Evolutionary conservation across 1,140 invertebrate genomes (phyloP).

Genomic region (Lutraria rhynchaena): DNA sequence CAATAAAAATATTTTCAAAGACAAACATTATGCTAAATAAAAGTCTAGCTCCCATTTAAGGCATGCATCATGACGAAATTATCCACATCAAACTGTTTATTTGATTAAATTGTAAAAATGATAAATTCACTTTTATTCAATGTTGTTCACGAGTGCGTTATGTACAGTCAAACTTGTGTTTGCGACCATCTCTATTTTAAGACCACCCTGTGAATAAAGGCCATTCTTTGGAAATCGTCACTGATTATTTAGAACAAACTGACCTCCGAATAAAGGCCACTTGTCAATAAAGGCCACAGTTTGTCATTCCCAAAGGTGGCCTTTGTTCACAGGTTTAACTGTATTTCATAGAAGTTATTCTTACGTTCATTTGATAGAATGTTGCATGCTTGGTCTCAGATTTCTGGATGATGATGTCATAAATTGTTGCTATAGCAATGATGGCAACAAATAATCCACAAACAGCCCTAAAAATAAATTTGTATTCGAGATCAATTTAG

Average conservation of each 20-base stretch:
- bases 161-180: no score
- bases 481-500: no score
- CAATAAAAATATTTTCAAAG: no score
- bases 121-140: neutral
- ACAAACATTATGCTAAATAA: neutral
- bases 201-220: no score
- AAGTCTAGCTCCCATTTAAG: neutral
- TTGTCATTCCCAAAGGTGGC: no score
- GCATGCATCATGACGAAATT: neutral
- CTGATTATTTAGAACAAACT: neutral
- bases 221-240: no score
- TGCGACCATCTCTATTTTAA: no score
- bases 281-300: no score
- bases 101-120: neutral
- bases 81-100: neutral
- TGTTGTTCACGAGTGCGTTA: neutral
- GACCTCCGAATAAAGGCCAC: no score
- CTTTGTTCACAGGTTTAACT: no score
- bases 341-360: no score
- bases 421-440: conserved; percentile 19
- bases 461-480: conserved; percentile 31
- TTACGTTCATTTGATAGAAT: neutral
- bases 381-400: neutral
- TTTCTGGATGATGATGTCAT: conserved; percentile 9
- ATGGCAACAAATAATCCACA: conserved; percentile 21